Percentiles rank a stretch among this genome's conserved stretches.
phyloP scores from a whole-genome alignment of 2,113 vertebrate species.

The Leptobrachium ailaonicum region DNA sequence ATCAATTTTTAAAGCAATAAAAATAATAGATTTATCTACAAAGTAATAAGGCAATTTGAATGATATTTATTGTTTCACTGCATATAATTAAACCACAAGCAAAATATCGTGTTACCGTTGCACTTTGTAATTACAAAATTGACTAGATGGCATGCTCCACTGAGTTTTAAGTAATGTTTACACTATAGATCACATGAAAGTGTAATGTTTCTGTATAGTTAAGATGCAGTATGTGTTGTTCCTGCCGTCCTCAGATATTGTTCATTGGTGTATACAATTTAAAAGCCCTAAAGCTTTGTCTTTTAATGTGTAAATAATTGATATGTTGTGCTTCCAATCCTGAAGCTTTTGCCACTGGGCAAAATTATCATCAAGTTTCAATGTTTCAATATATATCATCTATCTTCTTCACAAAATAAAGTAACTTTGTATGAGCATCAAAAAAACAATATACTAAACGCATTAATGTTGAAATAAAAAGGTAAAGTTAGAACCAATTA shows the following conservation, averaged over 20 bases:
- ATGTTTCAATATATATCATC: too few relatives aligned
- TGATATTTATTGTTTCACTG: constrained; percentile 63
- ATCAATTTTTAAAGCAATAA: constrained; percentile 62
- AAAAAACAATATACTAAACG: too few relatives aligned
- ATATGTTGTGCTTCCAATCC: too few relatives aligned
- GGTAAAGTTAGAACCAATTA: too few relatives aligned
- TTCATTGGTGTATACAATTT: constrained; percentile 1
- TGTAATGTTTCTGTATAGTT: not conserved
- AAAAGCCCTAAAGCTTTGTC: not conserved
- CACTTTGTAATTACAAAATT: constrained; percentile 38
- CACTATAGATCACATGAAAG: constrained; percentile 12
- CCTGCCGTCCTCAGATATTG: not conserved
- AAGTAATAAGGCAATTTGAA: constrained; percentile 57
- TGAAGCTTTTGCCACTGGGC: too few relatives aligned
- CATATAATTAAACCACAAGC: constrained; percentile 55
- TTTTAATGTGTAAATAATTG: not conserved
- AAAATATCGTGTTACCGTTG: constrained; percentile 54
- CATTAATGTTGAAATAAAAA: too few relatives aligned
- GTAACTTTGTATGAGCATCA: too few relatives aligned
- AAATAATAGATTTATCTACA: constrained; percentile 59
- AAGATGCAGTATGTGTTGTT: constrained; percentile 8
- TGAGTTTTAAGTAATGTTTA: constrained; percentile 30
- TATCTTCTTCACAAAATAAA: too few relatives aligned
- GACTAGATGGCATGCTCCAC: not conserved
- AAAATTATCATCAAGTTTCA: too few relatives aligned